A percentile compares a stretch with the other conserved stretches of the same genome.
Evolutionary conservation across 2,113 vertebrate species (phyloP).

Genomic region (Channa argus): DNA sequence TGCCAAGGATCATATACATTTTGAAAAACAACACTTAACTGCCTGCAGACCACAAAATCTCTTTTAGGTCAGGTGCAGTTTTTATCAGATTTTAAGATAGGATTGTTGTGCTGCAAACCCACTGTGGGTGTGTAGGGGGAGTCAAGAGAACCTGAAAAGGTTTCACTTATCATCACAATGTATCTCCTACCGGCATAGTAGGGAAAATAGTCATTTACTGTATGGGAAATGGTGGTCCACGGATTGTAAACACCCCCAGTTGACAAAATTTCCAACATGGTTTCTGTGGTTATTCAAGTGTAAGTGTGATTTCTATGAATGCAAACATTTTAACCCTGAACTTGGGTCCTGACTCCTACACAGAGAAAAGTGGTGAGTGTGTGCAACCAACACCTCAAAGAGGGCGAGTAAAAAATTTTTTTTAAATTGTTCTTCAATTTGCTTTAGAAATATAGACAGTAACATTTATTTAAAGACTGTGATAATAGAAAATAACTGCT

Average conservation of each 20-base stretch:
- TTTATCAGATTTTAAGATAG: slow-evolving; percentile 51
- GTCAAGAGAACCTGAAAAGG: slow-evolving; percentile 52
- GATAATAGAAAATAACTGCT: no score
- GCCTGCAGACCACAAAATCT: slow-evolving; percentile 41
- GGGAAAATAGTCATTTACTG: slow-evolving; percentile 44
- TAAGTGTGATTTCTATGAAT: slow-evolving; percentile 40
- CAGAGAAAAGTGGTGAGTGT: slow-evolving; percentile 1
- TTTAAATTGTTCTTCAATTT: no score
- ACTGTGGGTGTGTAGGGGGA: slow-evolving; percentile 20
- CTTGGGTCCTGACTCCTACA: background rate
- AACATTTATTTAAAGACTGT: no score
- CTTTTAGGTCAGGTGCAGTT: slow-evolving; percentile 28
- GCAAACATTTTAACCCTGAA: background rate
- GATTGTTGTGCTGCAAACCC: slow-evolving; percentile 24
- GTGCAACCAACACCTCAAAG: background rate
- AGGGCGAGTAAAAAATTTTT: no score
- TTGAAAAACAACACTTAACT: slow-evolving; percentile 13
- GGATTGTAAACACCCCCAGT: slow-evolving; percentile 67
- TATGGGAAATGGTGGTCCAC: slow-evolving; percentile 64
- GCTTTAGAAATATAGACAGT: no score
- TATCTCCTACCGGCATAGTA: slow-evolving; percentile 29
- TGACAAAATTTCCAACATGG: slow-evolving; percentile 48
- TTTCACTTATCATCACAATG: slow-evolving; percentile 64
- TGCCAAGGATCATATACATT: background rate
- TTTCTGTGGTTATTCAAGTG: slow-evolving; percentile 55